Evolutionary conservation across 2,888 invertebrate species (phyloP).

Genomic region (Bombylius major): DNA sequence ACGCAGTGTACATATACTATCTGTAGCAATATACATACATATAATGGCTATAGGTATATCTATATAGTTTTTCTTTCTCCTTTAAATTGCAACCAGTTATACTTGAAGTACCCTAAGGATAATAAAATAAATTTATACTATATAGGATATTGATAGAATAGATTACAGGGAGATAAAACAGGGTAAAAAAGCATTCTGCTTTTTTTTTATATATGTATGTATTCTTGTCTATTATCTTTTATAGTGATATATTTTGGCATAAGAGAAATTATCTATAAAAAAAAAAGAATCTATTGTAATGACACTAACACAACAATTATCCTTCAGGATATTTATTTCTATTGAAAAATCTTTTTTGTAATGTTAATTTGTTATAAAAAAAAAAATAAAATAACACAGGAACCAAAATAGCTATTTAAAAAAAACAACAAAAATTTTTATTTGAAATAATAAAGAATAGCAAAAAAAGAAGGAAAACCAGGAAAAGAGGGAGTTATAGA

Average conservation of each 20-base stretch:
- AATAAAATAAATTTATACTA: background rate
- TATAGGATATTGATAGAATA: background rate
- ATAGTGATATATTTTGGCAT: too few species aligned
- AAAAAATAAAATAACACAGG: background rate
- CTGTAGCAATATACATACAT: background rate
- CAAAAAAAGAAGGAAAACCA: too few species aligned
- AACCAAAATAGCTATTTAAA: too few species aligned
- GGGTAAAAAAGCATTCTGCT: background rate
- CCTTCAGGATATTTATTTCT: background rate
- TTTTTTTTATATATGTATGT: too few species aligned
- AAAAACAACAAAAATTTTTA: too few species aligned
- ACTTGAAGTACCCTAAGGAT: background rate
- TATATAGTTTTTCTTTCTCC: too few species aligned
- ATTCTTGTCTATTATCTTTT: too few species aligned
- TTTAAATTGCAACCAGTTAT: background rate
- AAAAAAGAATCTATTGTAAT: constrained; percentile 4
- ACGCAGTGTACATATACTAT: background rate
- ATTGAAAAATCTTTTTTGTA: too few species aligned
- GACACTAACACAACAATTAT: constrained; percentile 10
- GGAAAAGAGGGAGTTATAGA: too few species aligned
- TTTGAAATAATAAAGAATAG: too few species aligned
- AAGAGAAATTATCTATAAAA: background rate
- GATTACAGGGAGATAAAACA: background rate
- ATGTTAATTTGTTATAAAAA: background rate
- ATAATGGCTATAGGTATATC: too few species aligned